Percentiles rank a stretch among this genome's conserved stretches.
phyloP scores from a whole-genome alignment of 2,888 invertebrate genomes.

The Vandiemenella viatica region DNA sequence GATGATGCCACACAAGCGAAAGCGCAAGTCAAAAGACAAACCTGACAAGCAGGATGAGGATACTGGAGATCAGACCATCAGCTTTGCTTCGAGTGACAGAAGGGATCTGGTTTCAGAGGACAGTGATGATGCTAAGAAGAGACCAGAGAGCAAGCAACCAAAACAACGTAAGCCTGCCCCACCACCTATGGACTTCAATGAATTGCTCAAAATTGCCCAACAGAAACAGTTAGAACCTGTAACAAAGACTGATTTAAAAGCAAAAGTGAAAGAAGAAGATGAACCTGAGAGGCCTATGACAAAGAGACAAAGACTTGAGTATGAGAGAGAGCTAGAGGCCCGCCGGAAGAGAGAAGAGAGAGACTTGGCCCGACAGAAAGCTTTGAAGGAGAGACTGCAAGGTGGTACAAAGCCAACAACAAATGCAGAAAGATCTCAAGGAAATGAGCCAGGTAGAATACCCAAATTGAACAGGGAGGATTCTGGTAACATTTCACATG shows the following conservation, averaged over 20 bases:
- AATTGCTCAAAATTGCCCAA: slow-evolving; percentile 65
- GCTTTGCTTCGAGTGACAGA: neutral
- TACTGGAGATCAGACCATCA: slow-evolving; percentile 8
- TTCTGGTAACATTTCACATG: neutral
- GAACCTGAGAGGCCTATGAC: slow-evolving; percentile 61
- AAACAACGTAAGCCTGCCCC: slow-evolving; percentile 40
- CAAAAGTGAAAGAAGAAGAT: slow-evolving; percentile 36
- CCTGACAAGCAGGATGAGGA: slow-evolving; percentile 26
- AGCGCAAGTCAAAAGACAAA: slow-evolving; percentile 31
- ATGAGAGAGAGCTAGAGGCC: slow-evolving; percentile 52
- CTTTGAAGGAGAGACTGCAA: neutral
- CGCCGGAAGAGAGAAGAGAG: slow-evolving; percentile 24
- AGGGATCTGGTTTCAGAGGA: slow-evolving; percentile 18
- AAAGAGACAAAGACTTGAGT: slow-evolving; percentile 60
- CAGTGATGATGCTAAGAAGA: slow-evolving; percentile 25
- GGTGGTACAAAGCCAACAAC: neutral
- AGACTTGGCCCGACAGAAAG: neutral
- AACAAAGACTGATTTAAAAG: slow-evolving; percentile 33
- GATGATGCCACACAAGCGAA: slow-evolving; percentile 47
- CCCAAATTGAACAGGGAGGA: neutral
- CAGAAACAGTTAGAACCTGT: slow-evolving; percentile 71
- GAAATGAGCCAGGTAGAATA: neutral
- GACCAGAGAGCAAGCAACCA: slow-evolving; percentile 29
- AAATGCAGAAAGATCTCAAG: neutral
- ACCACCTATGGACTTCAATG: slow-evolving; percentile 65